Conservation (phyloP, 2,888 invertebrate genomes). For the Drosophila longiperda region DNA sequence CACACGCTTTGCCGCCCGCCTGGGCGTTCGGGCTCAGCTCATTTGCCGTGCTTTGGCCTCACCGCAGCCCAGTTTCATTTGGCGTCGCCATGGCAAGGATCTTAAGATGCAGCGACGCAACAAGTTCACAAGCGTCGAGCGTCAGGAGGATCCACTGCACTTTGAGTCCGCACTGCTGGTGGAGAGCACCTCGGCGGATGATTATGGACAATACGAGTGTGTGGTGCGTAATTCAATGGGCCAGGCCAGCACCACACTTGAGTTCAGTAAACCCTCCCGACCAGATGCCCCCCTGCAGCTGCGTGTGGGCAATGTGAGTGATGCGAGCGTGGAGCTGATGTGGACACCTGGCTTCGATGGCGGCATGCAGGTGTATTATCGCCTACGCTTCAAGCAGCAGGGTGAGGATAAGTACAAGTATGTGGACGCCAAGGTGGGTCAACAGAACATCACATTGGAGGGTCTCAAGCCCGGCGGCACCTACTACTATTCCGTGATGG, state of each 20-base stretch:
- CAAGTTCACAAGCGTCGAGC: constrained; percentile 79
- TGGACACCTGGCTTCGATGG: constrained; percentile 83
- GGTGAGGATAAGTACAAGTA: constrained; percentile 83
- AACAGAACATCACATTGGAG: constrained; percentile 76
- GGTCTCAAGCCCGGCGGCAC: constrained; percentile 79
- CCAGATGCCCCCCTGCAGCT: constrained; percentile 79
- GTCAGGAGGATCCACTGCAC: constrained; percentile 75
- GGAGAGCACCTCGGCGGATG: constrained; percentile 81
- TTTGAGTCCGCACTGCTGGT: constrained; percentile 78
- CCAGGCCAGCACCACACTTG: constrained; percentile 79
- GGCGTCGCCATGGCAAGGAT: constrained; percentile 83
- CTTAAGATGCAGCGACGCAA: constrained; percentile 82
- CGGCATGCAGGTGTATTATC: constrained; percentile 82
- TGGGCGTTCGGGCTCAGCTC: constrained; percentile 79
- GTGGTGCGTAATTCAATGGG: constrained; percentile 81
- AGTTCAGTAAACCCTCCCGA: constrained; percentile 81
- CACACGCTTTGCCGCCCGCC: constrained; percentile 80
- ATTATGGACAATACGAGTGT: constrained; percentile 82
- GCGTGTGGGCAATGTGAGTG: constrained; percentile 79
- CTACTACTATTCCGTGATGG: constrained; percentile 83
- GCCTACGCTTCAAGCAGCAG: constrained; percentile 76
- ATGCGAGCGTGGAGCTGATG: constrained; percentile 73
- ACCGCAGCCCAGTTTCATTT: constrained; percentile 81
- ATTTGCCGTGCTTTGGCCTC: constrained; percentile 80
- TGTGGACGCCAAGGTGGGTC: constrained; percentile 78